A percentile compares a stretch with the other conserved stretches of the same genome.
Evolutionary conservation across 2,888 invertebrate species (phyloP).

Genomic region (Brassicogethes aeneus): DNA sequence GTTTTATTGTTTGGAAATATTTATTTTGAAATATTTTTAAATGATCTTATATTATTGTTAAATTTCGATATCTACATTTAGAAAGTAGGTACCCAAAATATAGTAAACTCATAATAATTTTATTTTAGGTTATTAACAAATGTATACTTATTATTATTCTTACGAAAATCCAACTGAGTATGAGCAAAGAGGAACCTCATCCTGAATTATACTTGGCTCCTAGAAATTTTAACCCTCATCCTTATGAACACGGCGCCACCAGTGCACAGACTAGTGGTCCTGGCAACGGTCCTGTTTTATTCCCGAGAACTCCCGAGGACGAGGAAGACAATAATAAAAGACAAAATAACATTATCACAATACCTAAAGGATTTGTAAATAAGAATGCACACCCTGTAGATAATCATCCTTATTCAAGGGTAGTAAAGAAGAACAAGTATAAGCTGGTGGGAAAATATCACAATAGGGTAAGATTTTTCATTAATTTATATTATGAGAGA

Average conservation of each 20-base stretch:
- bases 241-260: too few relatives aligned
- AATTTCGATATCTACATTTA: too few relatives aligned
- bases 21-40: too few relatives aligned
- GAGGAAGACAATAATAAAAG: constrained; percentile 9
- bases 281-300: constrained; percentile 19
- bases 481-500: too few relatives aligned
- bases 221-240: constrained; percentile 41
- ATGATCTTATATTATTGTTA: too few relatives aligned
- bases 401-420: constrained; percentile 28
- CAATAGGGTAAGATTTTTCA: constrained; percentile 13
- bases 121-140: too few relatives aligned
- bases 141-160: neutral
- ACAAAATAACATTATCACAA: constrained; percentile 14
- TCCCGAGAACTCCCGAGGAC: constrained; percentile 17
- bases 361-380: too few relatives aligned
- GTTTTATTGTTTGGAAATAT: too few relatives aligned
- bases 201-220: constrained; percentile 36
- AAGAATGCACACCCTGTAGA: constrained; percentile 19
- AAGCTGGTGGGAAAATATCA: constrained; percentile 20
- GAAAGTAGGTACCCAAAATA: too few relatives aligned
- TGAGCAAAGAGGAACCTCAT: constrained; percentile 27
- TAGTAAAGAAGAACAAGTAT: constrained; percentile 27
- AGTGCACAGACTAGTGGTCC: neutral
- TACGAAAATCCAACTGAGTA: neutral
- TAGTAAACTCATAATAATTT: too few relatives aligned